Conservation (phyloP, 2,797 vertebrate species). For the Lepus oiostolus region DNA sequence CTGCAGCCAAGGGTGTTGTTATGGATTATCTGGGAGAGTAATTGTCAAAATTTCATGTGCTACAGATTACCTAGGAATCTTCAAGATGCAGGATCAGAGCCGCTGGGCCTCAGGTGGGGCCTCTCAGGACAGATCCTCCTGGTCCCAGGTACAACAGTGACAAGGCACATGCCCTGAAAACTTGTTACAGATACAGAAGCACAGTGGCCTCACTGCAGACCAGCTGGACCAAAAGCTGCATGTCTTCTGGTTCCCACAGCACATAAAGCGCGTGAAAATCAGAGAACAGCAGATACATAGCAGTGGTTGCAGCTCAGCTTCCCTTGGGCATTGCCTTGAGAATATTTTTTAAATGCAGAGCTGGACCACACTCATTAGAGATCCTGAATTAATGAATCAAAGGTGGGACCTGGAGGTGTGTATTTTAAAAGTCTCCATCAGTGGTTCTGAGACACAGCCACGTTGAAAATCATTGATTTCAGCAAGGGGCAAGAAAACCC, state of each 20-base stretch:
- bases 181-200: rapidly evolving
- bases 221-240: not conserved
- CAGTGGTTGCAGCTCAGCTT: not conserved
- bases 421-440: not conserved
- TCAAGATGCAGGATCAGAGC: not conserved
- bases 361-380: not conserved
- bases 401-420: no score
- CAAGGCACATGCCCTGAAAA: not conserved
- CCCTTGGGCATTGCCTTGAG: not conserved
- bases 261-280: not conserved
- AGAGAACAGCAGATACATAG: not conserved
- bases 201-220: no score
- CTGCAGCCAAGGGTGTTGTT: no score
- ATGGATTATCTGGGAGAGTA: not conserved
- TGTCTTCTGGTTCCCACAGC: not conserved
- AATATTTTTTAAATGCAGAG: not conserved
- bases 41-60: not conserved
- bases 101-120: not conserved
- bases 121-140: not conserved
- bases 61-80: not conserved
- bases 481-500: not conserved
- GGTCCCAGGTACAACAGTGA: not conserved
- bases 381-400: not conserved
- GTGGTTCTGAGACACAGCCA: rapidly evolving
- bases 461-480: not conserved